Percentiles rank a stretch among this genome's conserved stretches.
These are phyloP conservation scores for Pteria penguin DNA, from an alignment of 2,888 invertebrate species.

Conservation along the genomic window DNA sequence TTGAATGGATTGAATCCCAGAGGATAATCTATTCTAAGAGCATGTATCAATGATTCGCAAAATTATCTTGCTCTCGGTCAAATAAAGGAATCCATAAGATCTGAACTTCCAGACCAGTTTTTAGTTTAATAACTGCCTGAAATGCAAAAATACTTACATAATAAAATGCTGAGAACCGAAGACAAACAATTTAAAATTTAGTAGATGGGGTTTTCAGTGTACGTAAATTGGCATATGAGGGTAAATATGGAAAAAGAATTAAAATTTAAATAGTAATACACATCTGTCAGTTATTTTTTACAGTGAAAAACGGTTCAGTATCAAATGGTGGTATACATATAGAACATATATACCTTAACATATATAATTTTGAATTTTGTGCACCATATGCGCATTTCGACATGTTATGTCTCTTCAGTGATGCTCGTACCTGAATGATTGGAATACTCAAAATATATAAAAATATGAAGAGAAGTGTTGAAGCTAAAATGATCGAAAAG, in stretches of 20 bases:
- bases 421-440: too few species aligned
- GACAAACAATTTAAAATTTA: conserved; percentile 5
- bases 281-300: not conserved
- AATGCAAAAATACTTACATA: not conserved
- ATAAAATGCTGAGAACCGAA: not conserved
- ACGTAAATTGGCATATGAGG: not conserved
- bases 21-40: not conserved
- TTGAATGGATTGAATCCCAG: conserved; percentile 11
- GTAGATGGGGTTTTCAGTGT: not conserved
- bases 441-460: too few species aligned
- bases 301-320: not conserved
- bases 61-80: not conserved
- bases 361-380: too few species aligned
- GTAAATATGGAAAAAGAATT: not conserved
- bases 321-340: not conserved
- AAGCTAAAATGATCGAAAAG: too few species aligned
- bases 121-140: not conserved
- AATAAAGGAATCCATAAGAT: not conserved
- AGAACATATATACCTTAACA: too few species aligned
- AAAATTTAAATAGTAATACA: not conserved
- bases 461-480: too few species aligned
- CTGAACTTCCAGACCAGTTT: not conserved
- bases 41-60: not conserved
- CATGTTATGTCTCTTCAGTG: too few species aligned
- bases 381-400: too few species aligned